Base-by-base conservation (phyloP, 2,113 vertebrate species). In the Genyomyrus donnyi region DNA sequence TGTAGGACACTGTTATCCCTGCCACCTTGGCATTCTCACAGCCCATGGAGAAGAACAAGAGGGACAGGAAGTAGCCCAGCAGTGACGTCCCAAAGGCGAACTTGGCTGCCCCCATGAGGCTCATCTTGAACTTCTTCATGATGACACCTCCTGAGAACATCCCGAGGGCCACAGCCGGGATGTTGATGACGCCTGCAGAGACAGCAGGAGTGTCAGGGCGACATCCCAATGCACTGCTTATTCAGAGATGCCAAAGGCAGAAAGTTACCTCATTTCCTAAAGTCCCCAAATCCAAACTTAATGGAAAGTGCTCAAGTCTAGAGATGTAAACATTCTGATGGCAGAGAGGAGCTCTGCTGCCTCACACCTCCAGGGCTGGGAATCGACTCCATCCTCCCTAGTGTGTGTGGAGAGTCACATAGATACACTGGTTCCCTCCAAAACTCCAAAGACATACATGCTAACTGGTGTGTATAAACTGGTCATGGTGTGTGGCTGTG, bases 51-150 rank as follows among this genome's bases (percentile, higher is more conserved):
- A 95, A 98, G 92, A 94, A 93, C 77, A 94, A 91, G 49, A 97
- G 93, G 8, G 96, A 96, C 56, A 97, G 92, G 85, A 98, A 88
- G 87, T 97, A 98, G 6, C 96, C 96, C 3, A 92, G 77, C 56
- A 97, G 89, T 83, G 95, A 96, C 0, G 96, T 92, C 91, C 94
- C 94, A 70, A 97, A 97, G 3, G 94, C 96, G 83, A 98, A 92
- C 89, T 93, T 96, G 1, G 97, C 97, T 80, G 97, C 97, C 92
- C 95, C 95, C 93, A 96, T 95, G 56, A 95, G 93, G 92, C 96
- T 96, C 89, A 97, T 96, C 94, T 98, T 98, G 93, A 97, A 96
- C 88, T 95, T 97, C 92, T 99, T 98, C 98, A 99, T 99, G 62
- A 98, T 94, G 27, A 97, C 93, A 77, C 98, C 98, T 56, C 98